A percentile compares a stretch with the other conserved stretches of the same genome.
Evolutionary conservation across 2,888 invertebrate genomes (phyloP).

Genomic region (Podotricha telesiphe): DNA sequence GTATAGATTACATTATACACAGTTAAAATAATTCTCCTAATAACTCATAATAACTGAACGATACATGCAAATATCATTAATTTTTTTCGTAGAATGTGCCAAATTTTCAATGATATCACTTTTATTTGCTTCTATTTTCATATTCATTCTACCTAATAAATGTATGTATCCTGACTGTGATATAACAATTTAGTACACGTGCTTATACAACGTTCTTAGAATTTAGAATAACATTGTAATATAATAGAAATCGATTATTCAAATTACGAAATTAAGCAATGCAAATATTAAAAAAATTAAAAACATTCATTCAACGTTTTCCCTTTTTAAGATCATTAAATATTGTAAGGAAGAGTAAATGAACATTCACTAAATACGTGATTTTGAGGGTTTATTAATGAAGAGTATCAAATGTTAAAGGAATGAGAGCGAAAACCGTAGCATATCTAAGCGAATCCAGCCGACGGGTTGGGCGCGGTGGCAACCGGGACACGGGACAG

Average conservation of each 20-base stretch:
- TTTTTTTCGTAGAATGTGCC: no score
- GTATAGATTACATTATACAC: no score
- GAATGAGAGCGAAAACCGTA: constrained; percentile 56
- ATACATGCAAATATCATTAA: no score
- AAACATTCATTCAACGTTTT: background rate
- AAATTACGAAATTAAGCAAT: background rate
- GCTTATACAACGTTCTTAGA: no score
- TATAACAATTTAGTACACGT: no score
- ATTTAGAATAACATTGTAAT: background rate
- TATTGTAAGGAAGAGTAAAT: background rate
- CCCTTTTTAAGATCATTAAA: background rate
- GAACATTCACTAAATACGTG: background rate
- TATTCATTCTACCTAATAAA: no score
- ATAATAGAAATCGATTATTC: background rate
- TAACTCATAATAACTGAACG: no score
- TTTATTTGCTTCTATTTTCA: no score
- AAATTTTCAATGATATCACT: no score
- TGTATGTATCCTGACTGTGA: no score
- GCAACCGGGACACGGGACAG: constrained; percentile 50
- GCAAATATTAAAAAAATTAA: background rate
- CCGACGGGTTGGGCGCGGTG: constrained; percentile 52
- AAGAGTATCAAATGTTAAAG: constrained; percentile 51
- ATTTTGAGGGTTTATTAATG: constrained; percentile 7
- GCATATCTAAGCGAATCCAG: constrained; percentile 48
- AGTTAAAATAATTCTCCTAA: no score